Percentiles rank a stretch among this genome's conserved stretches.
Conservation (phyloP, 2,888 invertebrate genomes). For the Drosophila meridiana region DNA sequence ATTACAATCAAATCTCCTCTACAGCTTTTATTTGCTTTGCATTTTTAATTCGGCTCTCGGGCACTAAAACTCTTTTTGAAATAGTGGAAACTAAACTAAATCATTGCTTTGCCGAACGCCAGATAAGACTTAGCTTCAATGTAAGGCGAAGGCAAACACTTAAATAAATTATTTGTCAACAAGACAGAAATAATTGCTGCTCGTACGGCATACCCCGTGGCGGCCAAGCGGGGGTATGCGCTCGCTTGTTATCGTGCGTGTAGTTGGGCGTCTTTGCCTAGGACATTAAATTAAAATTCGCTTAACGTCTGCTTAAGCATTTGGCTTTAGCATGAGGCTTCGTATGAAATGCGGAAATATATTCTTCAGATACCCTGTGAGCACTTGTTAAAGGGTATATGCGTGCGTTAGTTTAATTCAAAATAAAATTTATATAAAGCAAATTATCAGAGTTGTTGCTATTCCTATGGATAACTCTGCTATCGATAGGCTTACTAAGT, state of each 20-base stretch:
- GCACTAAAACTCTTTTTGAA: not conserved
- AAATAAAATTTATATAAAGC: not conserved
- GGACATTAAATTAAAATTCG: conserved; percentile 23
- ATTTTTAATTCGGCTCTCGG: not conserved
- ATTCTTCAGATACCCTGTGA: not conserved
- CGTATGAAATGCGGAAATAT: conserved; percentile 46
- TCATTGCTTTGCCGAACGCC: not conserved
- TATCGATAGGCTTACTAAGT: not conserved
- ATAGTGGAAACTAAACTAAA: not conserved
- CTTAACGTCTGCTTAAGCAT: conserved; percentile 7
- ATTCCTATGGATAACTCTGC: not conserved
- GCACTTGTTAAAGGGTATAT: not conserved
- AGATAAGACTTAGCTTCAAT: not conserved
- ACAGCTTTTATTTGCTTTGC: not conserved
- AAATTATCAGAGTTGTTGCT: not conserved
- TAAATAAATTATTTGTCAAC: conserved; percentile 13
- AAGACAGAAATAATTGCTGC: conserved; percentile 4
- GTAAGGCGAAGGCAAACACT: not conserved
- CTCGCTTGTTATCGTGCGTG: not conserved
- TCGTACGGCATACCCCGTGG: not conserved
- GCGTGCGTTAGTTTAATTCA: too few relatives aligned
- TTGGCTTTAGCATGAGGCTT: conserved; percentile 41
- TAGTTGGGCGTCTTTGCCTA: not conserved
- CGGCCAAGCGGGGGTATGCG: not conserved
- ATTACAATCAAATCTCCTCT: not conserved